Base-by-base conservation (phyloP, 92 coral and sea anemone genomes). In the Diadumene lineata region DNA sequence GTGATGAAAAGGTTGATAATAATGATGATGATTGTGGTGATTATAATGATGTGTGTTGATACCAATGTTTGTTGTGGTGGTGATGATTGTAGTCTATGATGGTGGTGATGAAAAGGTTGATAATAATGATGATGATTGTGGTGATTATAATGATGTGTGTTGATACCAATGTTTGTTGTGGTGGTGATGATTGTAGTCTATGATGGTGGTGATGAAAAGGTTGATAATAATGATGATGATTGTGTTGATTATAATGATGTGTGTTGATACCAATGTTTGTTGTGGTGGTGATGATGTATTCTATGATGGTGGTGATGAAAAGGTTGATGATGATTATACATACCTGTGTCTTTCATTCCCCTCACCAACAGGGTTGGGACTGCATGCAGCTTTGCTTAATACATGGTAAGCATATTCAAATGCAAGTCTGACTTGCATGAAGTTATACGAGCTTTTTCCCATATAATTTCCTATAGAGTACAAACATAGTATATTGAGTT, bases 381-480 rank as follows among this genome's bases (percentile, higher is more conserved):
- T 60, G 17, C 57, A 32, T 17, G 83, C 87, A 19, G 90, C 89
- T 46, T 76, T 85, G 67, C 88, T 79, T 34, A 94, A 70, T 7
- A 76, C 64, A 6, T 13, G 25, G 62, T 55, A 92, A 28, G 98
- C 93, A 79, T 76, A 89, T 8, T 85, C 72, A 74, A 94, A 94
- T 65, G 98, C 97, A 63, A 66, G 83, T 56, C 69, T 86, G 43
- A 87, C 97, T n/a, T 86, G 92, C 88, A 89, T 81, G 81, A 96
- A 86, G 48, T 85, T 87, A 75, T 92, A 96, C 11, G 99, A 96
- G 60, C 97, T 87, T 68, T 93, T 92, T 0, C 99, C 99, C 73
- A 96, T 89, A 92, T 88, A 96, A 81, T 96, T 96, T 13, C 93
- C 99, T 96, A 31, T 24, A 44, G 56, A 28, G 23, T 19, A 25